Base-by-base conservation (phyloP, 2,888 invertebrate genomes). In the Stratiomys singularior region DNA sequence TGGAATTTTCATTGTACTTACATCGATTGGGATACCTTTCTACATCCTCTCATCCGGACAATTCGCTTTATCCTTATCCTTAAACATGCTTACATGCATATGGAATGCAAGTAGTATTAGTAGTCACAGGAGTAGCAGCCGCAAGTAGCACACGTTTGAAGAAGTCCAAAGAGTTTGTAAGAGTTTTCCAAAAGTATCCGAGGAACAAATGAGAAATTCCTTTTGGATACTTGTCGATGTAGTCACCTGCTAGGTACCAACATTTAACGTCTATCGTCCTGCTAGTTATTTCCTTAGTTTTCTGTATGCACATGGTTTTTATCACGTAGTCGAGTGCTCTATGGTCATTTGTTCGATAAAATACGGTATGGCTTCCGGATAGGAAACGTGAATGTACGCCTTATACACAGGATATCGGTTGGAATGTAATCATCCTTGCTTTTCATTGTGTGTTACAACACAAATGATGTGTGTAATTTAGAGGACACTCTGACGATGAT, bases 1-100 rank as follows among this genome's bases (percentile, higher is more conserved):
- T 66, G 66, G 66, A 37, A 66, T 66, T 66, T 66, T 66, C 66
- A 66, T 66, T 66, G 66, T 66, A 66, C 37, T 66, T 66, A 66
- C 66, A 66, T 66, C 66, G 66, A 66, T 37, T 63, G 63, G 28
- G 23, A 63, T 63, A 15, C 63, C 11, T 66, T 66, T 30, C 37
- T 4, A 18, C 66, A 18, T 37, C 11, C 66, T 4, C 4, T 60
- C 37, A 37, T 28, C 27, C 27, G 1, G 11, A 37, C 15, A 4
- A 44, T n/a, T 9, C 37, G 28, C 37, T 18, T 37, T 37, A 13
- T 27, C 18, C 30, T n/a, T n/a, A n/a, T n/a, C n/a, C n/a, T n/a
- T 5, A 52, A 2, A 13, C 52, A 52, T 18, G 52, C 52, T 52
- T 52, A 18, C 52, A 52, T 9, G 52, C 15, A 52, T 52, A 13